Conservation (phyloP, 2,113 vertebrate species). For the Callaeas wilsoni region DNA sequence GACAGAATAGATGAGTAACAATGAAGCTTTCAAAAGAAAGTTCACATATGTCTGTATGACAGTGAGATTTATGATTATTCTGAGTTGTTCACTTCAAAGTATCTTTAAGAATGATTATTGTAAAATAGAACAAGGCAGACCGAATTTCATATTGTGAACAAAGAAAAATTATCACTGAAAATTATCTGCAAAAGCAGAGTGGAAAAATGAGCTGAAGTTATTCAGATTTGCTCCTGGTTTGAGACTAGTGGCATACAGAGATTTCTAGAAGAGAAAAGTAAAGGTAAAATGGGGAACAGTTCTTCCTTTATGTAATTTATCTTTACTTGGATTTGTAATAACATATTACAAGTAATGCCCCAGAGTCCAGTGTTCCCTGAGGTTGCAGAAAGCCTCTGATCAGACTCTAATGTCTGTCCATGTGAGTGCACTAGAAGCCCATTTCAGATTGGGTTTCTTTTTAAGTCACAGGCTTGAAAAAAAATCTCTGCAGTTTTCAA, state of each 20-base stretch:
- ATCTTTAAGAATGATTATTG: constrained; percentile 29
- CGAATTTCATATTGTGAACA: neutral
- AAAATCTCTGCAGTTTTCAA: neutral
- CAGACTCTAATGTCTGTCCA: neutral
- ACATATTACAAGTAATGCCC: neutral
- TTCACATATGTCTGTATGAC: constrained; percentile 35
- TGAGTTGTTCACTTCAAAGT: constrained; percentile 50
- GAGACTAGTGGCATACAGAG: neutral
- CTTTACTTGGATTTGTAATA: neutral
- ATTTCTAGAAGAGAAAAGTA: neutral
- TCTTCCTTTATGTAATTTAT: neutral
- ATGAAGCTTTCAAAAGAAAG: constrained; percentile 31
- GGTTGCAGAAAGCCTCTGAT: neutral
- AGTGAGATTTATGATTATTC: constrained; percentile 54
- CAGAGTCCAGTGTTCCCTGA: neutral
- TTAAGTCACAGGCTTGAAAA: neutral
- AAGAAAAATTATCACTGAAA: neutral
- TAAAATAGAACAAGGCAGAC: constrained; percentile 4
- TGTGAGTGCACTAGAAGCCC: neutral
- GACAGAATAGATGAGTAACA: neutral
- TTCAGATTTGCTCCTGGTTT: neutral
- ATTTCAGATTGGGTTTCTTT: neutral
- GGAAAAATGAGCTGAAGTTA: neutral
- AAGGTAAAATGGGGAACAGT: neutral
- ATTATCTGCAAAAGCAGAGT: neutral